Percentiles rank a stretch among this genome's conserved stretches.
Evolutionary conservation across 2,888 invertebrate genomes (phyloP).

Genomic region (Hetaerina titia): DNA sequence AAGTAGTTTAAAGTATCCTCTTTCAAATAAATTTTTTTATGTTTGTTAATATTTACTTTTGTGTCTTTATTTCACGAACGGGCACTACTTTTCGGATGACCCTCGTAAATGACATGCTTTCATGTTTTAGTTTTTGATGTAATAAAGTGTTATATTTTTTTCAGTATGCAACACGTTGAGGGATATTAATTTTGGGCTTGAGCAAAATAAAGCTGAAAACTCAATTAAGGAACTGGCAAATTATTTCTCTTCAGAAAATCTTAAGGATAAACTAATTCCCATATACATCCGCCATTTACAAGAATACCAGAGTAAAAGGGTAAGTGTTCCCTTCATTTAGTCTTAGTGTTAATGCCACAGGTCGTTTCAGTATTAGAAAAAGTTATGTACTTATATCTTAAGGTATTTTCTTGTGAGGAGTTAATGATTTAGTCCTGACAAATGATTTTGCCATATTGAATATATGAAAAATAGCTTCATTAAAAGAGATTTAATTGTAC

Average conservation of each 20-base stretch:
- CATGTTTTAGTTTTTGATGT: too few relatives aligned
- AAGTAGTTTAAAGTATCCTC: too few relatives aligned
- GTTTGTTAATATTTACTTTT: too few relatives aligned
- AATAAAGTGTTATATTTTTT: conserved; percentile 74
- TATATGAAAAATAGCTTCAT: too few relatives aligned
- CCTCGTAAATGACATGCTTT: too few relatives aligned
- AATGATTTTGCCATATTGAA: too few relatives aligned
- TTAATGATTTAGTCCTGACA: background rate
- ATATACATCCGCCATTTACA: conserved; percentile 6
- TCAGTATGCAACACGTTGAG: conserved; percentile 73
- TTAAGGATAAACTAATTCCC: conserved; percentile 30
- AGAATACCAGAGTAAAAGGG: conserved; percentile 40
- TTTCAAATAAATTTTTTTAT: too few relatives aligned
- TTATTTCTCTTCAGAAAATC: conserved; percentile 7
- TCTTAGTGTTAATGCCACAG: background rate
- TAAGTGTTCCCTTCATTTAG: background rate
- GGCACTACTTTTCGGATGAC: too few relatives aligned
- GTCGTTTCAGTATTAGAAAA: too few relatives aligned
- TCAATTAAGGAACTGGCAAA: conserved; percentile 68
- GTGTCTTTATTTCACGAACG: too few relatives aligned
- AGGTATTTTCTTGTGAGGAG: background rate
- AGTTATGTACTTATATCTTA: too few relatives aligned
- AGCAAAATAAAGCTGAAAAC: conserved; percentile 72
- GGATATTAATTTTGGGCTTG: conserved; percentile 74
- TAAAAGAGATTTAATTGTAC: too few relatives aligned